These are phyloP conservation scores for Lepidothrix coronata DNA, from an alignment of 2,113 vertebrate genomes.

Conservation along the genomic window DNA sequence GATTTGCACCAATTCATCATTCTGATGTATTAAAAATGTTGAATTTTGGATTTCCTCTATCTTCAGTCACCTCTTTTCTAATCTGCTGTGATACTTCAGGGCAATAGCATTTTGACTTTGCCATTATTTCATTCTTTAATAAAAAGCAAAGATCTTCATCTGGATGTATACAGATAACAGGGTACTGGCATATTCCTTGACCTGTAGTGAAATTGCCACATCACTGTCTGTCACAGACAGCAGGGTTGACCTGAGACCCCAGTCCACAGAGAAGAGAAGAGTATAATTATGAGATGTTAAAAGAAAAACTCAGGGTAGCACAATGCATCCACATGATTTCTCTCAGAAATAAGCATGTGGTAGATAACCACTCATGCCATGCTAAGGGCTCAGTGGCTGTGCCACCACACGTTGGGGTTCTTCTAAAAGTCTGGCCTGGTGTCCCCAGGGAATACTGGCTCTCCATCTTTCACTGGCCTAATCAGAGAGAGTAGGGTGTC, in stretches of 20 bases:
- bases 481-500: background rate
- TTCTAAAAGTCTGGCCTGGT: background rate
- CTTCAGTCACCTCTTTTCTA: background rate
- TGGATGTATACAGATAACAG: background rate
- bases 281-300: background rate
- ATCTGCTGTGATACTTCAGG: background rate
- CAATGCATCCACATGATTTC: background rate
- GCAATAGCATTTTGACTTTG: background rate
- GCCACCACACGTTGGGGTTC: background rate
- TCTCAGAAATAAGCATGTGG: background rate
- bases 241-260: background rate
- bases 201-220: background rate
- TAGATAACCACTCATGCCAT: background rate
- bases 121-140: background rate
- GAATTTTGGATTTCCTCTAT: background rate
- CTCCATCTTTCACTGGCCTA: background rate
- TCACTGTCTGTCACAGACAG: fast-evolving
- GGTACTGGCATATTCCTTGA: background rate
- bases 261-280: background rate
- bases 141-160: background rate
- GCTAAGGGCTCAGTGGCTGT: background rate
- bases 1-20: background rate
- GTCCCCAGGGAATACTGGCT: background rate
- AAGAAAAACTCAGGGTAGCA: background rate
- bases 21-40: background rate